phyloP scores from a whole-genome alignment of 1,140 invertebrate species.

The Sinonovacula constricta region DNA sequence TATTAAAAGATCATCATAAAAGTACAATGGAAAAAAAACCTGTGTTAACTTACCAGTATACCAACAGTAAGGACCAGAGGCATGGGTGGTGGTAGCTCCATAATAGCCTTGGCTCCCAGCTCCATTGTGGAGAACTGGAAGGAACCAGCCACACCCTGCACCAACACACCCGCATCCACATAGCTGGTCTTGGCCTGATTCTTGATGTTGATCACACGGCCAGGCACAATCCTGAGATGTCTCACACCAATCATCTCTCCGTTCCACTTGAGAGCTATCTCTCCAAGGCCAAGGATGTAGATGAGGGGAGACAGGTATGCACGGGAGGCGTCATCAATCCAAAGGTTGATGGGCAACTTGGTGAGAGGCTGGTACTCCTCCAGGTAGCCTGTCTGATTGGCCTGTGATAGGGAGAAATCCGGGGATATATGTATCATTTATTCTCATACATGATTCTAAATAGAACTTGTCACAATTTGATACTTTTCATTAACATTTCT shows the following conservation, averaged over 20 bases:
- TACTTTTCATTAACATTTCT: too few relatives aligned
- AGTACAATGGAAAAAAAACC: too few relatives aligned
- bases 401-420: conserved; percentile 51
- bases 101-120: conserved; percentile 61
- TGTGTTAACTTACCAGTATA: conserved; percentile 64
- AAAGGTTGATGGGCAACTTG: conserved; percentile 66
- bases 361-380: conserved; percentile 60
- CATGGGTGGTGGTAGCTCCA: conserved; percentile 67
- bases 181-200: conserved; percentile 61
- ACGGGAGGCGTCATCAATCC: conserved; percentile 62
- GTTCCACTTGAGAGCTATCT: conserved; percentile 69
- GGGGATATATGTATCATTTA: too few relatives aligned
- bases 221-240: conserved; percentile 68
- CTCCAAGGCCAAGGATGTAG: conserved; percentile 66
- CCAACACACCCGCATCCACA: conserved; percentile 50
- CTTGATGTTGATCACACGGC: conserved; percentile 62
- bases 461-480: too few relatives aligned
- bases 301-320: conserved; percentile 64
- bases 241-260: conserved; percentile 68
- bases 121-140: conserved; percentile 68
- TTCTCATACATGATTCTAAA: too few relatives aligned
- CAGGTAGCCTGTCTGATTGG: conserved; percentile 58
- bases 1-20: not conserved
- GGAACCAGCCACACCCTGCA: conserved; percentile 58
- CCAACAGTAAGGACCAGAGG: conserved; percentile 65